Conservation (phyloP, 2,113 vertebrate genomes). For the Columba janthina region DNA sequence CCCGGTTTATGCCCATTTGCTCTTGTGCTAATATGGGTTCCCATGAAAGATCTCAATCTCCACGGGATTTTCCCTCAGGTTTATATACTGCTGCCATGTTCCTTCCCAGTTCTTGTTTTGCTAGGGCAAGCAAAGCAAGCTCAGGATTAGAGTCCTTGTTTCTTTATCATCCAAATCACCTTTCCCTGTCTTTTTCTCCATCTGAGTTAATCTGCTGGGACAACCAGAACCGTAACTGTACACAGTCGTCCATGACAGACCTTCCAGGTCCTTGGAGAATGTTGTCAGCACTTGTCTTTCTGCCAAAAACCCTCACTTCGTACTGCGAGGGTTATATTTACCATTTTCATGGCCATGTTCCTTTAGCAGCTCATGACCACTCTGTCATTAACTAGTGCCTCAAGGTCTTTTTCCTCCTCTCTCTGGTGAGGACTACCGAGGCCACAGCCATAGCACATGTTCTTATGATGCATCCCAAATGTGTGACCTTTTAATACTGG, state of each 20-base stretch:
- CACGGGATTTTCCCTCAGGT: neutral
- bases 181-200: neutral
- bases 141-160: neutral
- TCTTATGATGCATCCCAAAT: fast-evolving
- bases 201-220: neutral
- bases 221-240: neutral
- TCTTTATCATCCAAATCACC: neutral
- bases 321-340: neutral
- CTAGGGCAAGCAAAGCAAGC: neutral
- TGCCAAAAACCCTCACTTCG: neutral
- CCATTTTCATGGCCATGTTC: slow-evolving; percentile 17
- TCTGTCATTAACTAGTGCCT: neutral
- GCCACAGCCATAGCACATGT: neutral
- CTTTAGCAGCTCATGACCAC: neutral
- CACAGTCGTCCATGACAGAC: neutral
- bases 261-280: neutral
- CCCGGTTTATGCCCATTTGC: neutral
- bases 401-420: slow-evolving; percentile 22
- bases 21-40: neutral
- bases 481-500: neutral
- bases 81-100: fast-evolving
- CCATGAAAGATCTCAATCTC: neutral
- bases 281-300: neutral
- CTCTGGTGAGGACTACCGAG: neutral
- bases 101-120: neutral